Evolutionary conservation across 2,888 invertebrate species (phyloP).

Genomic region (Penaeus monodon): DNA sequence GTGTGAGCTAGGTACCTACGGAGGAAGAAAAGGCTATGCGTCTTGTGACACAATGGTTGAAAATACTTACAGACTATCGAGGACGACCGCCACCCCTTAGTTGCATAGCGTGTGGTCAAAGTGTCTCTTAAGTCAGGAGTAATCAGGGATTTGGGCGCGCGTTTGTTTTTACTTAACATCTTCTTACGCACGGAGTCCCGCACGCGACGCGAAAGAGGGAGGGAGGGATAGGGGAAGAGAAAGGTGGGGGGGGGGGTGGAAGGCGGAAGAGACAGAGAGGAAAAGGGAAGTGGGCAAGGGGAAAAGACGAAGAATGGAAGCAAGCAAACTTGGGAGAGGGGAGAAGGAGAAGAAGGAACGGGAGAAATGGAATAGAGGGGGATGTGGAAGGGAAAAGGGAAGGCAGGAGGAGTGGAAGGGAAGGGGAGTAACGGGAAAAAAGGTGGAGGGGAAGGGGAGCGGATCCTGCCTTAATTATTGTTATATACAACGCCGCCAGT

Average conservation of each 20-base stretch:
- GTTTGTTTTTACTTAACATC: slow-evolving; percentile 9
- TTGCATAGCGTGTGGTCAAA: no score
- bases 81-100: neutral
- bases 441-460: neutral
- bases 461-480: neutral
- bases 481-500: no score
- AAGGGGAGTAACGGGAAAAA: neutral
- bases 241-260: neutral
- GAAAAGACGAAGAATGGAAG: neutral
- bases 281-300: neutral
- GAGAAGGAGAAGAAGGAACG: neutral
- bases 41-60: no score
- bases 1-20: no score
- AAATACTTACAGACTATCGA: neutral
- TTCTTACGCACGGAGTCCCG: no score
- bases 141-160: no score
- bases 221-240: neutral
- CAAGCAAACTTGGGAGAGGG: neutral
- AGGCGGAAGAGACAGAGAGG: neutral
- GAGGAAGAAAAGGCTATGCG: no score
- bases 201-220: neutral
- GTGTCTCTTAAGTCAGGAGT: no score
- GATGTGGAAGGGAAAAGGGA: neutral
- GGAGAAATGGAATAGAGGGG: neutral
- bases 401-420: neutral